These are phyloP conservation scores for Orientallactaga bullata DNA, from an alignment of 2,113 vertebrate species.

Conservation along the genomic window DNA sequence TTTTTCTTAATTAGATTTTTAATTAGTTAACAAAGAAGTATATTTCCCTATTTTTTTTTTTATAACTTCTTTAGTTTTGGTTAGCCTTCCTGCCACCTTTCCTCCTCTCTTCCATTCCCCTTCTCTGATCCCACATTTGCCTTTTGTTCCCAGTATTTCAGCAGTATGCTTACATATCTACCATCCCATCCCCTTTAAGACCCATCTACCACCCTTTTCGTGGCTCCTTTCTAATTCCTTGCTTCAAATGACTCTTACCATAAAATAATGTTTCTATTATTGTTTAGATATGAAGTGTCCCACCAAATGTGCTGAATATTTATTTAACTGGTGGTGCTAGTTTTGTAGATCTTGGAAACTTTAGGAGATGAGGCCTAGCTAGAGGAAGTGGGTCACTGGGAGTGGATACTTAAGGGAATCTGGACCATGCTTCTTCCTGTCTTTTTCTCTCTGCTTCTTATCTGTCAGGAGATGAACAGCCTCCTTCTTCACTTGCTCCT, in stretches of 20 bases:
- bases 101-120: no score
- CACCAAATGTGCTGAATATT: neutral
- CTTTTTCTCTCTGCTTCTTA: neutral
- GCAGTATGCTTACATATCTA: no score
- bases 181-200: no score
- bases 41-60: no score
- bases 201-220: no score
- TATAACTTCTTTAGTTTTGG: no score
- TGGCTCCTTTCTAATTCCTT: no score
- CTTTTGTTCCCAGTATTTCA: no score
- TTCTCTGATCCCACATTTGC: no score
- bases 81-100: no score
- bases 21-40: no score
- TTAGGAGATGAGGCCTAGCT: neutral
- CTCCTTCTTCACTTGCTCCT: neutral
- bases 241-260: neutral
- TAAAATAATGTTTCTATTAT: conserved; percentile 32
- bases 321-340: neutral
- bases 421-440: neutral
- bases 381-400: neutral
- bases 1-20: no score
- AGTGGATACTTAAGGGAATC: neutral
- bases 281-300: neutral
- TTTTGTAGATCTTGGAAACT: neutral
- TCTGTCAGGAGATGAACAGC: neutral